Conservation (phyloP, 2,888 invertebrate genomes). For the Heliconius erato region DNA sequence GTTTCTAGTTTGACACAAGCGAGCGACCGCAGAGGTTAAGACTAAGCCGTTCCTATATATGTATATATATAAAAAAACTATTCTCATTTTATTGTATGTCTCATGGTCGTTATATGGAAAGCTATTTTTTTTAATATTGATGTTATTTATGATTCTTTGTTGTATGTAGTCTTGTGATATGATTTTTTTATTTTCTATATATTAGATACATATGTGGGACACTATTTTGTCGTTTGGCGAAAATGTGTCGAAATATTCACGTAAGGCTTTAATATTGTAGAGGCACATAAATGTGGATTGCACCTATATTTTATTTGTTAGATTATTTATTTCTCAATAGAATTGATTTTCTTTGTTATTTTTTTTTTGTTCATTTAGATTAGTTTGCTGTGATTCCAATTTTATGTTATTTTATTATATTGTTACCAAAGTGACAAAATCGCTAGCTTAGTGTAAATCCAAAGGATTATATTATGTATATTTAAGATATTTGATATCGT, state of each 20-base stretch:
- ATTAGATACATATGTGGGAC: background rate
- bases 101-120: slow-evolving; percentile 19
- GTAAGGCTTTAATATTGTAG: slow-evolving; percentile 6
- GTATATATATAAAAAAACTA: slow-evolving; percentile 24
- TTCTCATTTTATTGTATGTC: slow-evolving; percentile 36
- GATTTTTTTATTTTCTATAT: background rate
- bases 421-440: slow-evolving; percentile 55
- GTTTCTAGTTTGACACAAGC: slow-evolving; percentile 52
- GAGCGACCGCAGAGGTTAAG: slow-evolving; percentile 54
- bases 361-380: slow-evolving; percentile 46
- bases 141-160: slow-evolving; percentile 26
- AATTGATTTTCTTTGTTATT: slow-evolving; percentile 45
- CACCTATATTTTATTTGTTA: slow-evolving; percentile 27
- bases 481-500: slow-evolving; percentile 27
- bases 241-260: slow-evolving; percentile 14
- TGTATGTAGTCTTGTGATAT: slow-evolving; percentile 24
- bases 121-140: slow-evolving; percentile 5
- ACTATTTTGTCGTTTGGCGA: slow-evolving; percentile 14
- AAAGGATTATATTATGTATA: slow-evolving; percentile 37
- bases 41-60: slow-evolving; percentile 54
- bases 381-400: slow-evolving; percentile 58
- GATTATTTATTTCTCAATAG: slow-evolving; percentile 40
- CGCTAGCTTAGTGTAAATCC: slow-evolving; percentile 49
- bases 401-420: slow-evolving; percentile 45
- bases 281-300: slow-evolving; percentile 17